Base-by-base conservation (phyloP, 2,113 vertebrate species). In the Paracanthobrama guichenoti region DNA sequence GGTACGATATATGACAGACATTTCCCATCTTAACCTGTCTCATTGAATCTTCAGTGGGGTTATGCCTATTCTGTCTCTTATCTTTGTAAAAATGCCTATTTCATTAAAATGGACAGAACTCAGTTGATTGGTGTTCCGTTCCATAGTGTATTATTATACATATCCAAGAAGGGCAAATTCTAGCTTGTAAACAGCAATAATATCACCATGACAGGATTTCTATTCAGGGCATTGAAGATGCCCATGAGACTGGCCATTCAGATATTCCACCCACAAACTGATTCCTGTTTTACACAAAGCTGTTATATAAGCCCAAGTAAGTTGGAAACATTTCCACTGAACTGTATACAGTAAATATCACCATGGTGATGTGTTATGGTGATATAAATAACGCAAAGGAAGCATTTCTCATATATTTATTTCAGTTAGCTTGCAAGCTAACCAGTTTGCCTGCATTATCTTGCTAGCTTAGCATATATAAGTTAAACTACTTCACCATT, bases 1-100 rank as follows among this genome's bases (percentile, higher is more conserved):
- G 92, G 95, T 94, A 88, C 4, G 28, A 73, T 10, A 76, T 31
- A 50, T 5, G 10, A 53, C 57, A 83, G 7, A 39, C 42, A 55
- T 75, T 24, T 67, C 28, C 2, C 44, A 42, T 48, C 6, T 62
- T 53, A 9, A 11, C 44, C 6, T 28, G 22, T 6, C 22, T 73
- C 5, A 11, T 12, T 24, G n/a, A 73, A 60, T 60, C 16, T 60
- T 31, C 16, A 28, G 81, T 44, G 16, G 39, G 10, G 35, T n/a
- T 62, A 26, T 14, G 55, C 13, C 6, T 22, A 6, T 57, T 39
- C 20, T 59, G 26, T 35, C 74, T 16, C 28, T 10, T 57, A 20
- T 16, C 13, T 26, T 6, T 28, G 13, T 31, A 31, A 66, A 18
- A 66, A 39, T 3, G 11, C 67, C 16, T 66, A 35, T 69, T 22